Percentiles rank a stretch among this genome's conserved stretches.
Evolutionary conservation across 2,113 vertebrate species (phyloP).

Genomic region (Meles meles): DNA sequence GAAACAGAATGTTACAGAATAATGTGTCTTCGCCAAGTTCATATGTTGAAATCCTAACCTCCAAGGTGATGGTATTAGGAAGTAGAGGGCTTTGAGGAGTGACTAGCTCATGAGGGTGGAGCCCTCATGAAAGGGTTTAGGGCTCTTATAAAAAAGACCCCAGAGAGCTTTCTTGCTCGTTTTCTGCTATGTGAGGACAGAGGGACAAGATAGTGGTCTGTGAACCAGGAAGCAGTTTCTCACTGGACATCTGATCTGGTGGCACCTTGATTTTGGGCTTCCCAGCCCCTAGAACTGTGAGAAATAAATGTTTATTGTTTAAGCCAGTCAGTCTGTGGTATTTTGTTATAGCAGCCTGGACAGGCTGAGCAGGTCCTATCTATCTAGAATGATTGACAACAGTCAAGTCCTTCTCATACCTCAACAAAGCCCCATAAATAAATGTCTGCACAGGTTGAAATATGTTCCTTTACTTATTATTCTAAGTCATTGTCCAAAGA

Average conservation of each 20-base stretch:
- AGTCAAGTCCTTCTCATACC: background rate
- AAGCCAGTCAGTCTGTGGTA: background rate
- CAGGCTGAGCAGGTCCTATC: background rate
- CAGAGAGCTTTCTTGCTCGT: background rate
- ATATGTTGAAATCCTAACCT: background rate
- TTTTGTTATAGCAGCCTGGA: background rate
- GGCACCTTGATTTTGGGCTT: background rate
- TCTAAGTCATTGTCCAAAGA: background rate
- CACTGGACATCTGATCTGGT: background rate
- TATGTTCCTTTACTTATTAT: background rate
- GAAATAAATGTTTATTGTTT: background rate
- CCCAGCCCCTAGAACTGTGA: background rate
- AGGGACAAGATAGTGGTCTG: background rate
- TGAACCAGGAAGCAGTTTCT: background rate
- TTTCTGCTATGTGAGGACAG: background rate
- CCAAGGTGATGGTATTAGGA: background rate
- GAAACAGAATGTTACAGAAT: background rate
- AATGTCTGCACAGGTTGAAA: background rate
- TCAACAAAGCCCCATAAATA: background rate
- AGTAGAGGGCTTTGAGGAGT: background rate
- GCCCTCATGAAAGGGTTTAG: background rate
- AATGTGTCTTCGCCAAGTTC: background rate
- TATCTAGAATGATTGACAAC: background rate
- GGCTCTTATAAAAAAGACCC: background rate
- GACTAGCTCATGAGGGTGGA: background rate